These are phyloP conservation scores for Manis javanica DNA, from an alignment of 2,797 vertebrate genomes.

Conservation along the genomic window DNA sequence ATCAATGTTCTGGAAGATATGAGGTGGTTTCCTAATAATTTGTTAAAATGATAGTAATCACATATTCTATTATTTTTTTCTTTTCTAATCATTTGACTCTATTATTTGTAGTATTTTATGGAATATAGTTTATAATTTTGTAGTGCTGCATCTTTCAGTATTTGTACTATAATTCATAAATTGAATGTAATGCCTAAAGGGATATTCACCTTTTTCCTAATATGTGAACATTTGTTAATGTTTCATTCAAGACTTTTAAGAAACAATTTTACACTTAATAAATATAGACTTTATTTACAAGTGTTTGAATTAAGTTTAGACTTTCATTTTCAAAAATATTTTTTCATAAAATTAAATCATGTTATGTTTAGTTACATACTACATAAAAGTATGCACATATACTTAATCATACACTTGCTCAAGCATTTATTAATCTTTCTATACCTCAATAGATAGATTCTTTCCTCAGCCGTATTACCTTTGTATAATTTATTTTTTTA, in stretches of 20 bases:
- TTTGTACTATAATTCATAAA: neutral
- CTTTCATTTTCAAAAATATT: constrained; percentile 1
- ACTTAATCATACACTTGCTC: neutral
- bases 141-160: neutral
- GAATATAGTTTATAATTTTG: neutral
- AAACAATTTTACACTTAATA: neutral
- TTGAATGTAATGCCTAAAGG: neutral
- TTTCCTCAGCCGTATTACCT: neutral
- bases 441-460: neutral
- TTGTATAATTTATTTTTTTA: neutral
- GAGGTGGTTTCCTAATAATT: neutral
- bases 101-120: neutral
- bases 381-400: neutral
- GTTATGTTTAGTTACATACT: neutral
- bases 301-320: neutral
- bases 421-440: neutral
- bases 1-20: neutral
- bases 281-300: neutral
- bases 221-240: neutral
- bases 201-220: neutral
- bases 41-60: neutral
- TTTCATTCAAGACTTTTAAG: neutral
- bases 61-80: neutral
- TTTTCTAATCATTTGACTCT: neutral
- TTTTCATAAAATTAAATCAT: neutral